A percentile compares a stretch with the other conserved stretches of the same genome.
Conservation (phyloP, 2,888 invertebrate genomes). For the Diarsia rubi region DNA sequence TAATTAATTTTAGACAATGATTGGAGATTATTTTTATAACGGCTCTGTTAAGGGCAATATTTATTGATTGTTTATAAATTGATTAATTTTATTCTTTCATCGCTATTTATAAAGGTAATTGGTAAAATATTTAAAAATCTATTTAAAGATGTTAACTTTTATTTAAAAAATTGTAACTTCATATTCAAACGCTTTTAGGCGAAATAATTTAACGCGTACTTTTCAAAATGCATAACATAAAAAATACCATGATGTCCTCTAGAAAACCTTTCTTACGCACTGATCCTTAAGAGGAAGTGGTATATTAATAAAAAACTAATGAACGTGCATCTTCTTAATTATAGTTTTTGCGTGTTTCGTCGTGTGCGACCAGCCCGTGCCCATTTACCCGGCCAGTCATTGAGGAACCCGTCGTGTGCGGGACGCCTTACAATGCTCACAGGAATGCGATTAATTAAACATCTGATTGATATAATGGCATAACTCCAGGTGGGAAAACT, state of each 20-base stretch:
- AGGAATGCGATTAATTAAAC: constrained; percentile 31
- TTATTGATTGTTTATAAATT: background rate
- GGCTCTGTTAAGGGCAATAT: constrained; percentile 39
- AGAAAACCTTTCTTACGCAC: background rate
- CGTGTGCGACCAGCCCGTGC: constrained; percentile 66
- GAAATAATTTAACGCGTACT: background rate
- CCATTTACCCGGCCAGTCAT: constrained; percentile 15
- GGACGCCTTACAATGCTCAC: constrained; percentile 17
- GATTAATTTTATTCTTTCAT: background rate
- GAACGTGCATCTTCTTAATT: constrained; percentile 46
- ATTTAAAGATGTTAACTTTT: background rate
- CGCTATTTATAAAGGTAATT: background rate
- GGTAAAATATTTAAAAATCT: background rate
- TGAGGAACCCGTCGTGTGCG: constrained; percentile 26
- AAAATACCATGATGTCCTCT: background rate
- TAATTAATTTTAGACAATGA: constrained; percentile 59
- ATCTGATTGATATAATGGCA: constrained; percentile 51
- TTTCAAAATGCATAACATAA: background rate
- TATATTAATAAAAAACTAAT: constrained; percentile 41
- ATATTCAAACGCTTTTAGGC: background rate
- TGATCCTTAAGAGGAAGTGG: constrained; percentile 49
- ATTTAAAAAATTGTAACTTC: background rate
- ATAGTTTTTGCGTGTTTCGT: constrained; percentile 64
- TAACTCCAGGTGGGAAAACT: constrained; percentile 39
- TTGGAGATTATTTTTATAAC: constrained; percentile 19